A percentile compares a stretch with the other conserved stretches of the same genome.
Conservation (phyloP, 2,888 invertebrate species). For the Allygus modestus region DNA sequence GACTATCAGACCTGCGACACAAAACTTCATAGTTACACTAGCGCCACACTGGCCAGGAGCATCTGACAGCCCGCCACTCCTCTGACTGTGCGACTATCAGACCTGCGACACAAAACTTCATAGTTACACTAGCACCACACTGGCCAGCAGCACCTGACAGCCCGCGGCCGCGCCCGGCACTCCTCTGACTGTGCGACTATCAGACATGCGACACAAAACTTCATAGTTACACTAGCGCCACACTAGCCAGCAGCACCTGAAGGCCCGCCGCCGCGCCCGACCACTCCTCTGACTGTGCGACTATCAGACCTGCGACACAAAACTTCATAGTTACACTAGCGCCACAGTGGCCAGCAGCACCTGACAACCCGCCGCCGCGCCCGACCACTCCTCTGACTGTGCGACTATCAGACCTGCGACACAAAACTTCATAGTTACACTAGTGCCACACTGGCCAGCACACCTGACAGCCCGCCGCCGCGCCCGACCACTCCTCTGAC, state of each 20-base stretch:
- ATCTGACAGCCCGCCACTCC: constrained; percentile 79
- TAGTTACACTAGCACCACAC: constrained; percentile 76
- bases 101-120: constrained; percentile 49
- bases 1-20: constrained; percentile 54
- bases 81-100: constrained; percentile 49
- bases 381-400: constrained; percentile 52
- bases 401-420: constrained; percentile 49
- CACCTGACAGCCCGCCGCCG: neutral
- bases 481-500: constrained; percentile 52
- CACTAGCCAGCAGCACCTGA: constrained; percentile 17
- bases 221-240: constrained; percentile 76
- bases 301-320: too few species aligned
- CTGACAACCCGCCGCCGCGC: too few species aligned
- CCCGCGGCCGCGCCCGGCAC: constrained; percentile 26
- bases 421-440: too few species aligned
- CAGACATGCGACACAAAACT: constrained; percentile 32
- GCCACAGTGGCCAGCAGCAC: too few species aligned
- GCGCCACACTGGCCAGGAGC: too few species aligned
- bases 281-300: too few species aligned
- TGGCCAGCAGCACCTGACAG: constrained; percentile 22
- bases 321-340: too few species aligned
- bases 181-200: constrained; percentile 54
- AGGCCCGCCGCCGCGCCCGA: neutral
- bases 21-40: neutral
- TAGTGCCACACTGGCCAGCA: neutral